Base-by-base conservation (phyloP, 2,113 vertebrate species). In the Sorex araneus region DNA sequence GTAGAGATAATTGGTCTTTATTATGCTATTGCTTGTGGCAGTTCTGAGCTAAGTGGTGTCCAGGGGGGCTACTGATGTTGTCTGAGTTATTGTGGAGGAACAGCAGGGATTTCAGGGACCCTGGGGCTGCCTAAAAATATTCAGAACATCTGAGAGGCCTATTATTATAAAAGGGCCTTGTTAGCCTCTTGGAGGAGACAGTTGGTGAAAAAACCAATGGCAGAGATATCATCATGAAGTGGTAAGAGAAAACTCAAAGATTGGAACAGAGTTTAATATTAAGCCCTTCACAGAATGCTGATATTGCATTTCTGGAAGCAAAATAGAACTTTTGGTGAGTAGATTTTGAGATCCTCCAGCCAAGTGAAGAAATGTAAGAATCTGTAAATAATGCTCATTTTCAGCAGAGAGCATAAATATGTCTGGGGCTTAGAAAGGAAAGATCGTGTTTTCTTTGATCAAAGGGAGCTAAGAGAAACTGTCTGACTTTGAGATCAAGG, bases 321-420 rank as follows among this genome's bases (percentile, higher is more conserved):
- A 75, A 78, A n/a, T 60, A 60, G 85, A 32, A 21, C 63, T 60
- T 75, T 85, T n/a, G 67, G 40, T 90, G 0, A 9, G 6, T 74
- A 34, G 36, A 80, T 79, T 95, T 19, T 85, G 83, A 90, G 92
- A 69, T 23, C 11, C n/a, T 60, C 8, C 4, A 34, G 1, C 10
- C 94, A 34, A 80, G 8, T 77, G 54, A 92, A 79, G 27, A 79
- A 74, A 92, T 90, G 82, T 90, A 57, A 47, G 18, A 77, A 76
- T 1, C 54, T 79, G 18, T 80, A 40, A 93, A 63, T n/a, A 43
- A 47, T 66, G 12, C 64, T 28, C 28, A 30, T 78, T 92, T 89
- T 77, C 32, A 83, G 15, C 12, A 85, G 19, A 7, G 6, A 60
- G n/a, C 86, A 83, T 80, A 43, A 12, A 91, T 23, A 80, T 13